Evolutionary conservation across 2,888 invertebrate species (phyloP).

Genomic region (Brachyptera putata): DNA sequence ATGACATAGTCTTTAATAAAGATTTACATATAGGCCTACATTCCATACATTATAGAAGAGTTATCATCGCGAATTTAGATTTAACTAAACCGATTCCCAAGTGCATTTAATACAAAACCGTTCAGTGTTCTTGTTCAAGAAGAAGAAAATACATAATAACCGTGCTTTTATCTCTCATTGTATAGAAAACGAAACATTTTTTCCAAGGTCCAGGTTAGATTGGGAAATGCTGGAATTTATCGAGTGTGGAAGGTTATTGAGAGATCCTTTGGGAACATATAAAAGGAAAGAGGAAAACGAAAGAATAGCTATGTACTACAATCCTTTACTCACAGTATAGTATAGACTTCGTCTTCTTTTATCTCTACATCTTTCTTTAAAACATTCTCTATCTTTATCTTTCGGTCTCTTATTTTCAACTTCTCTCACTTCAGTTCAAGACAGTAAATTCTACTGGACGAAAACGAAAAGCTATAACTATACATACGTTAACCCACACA

Average conservation of each 20-base stretch:
- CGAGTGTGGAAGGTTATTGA: constrained; percentile 22
- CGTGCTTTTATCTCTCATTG: too few species aligned
- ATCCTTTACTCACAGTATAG: constrained; percentile 22
- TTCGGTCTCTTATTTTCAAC: constrained; percentile 20
- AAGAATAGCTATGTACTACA: constrained; percentile 20
- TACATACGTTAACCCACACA: constrained; percentile 21
- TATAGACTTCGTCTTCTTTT: background rate
- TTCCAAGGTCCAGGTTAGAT: constrained; percentile 7
- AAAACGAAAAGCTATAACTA: constrained; percentile 24
- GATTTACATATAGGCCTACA: too few species aligned
- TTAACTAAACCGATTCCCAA: too few species aligned
- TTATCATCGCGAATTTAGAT: too few species aligned
- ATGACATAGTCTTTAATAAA: too few species aligned
- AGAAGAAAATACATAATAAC: too few species aligned
- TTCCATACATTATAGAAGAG: too few species aligned
- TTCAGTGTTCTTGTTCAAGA: too few species aligned
- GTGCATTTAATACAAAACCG: too few species aligned
- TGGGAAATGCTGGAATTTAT: constrained; percentile 14
- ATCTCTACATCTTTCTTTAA: background rate
- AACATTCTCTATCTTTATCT: background rate
- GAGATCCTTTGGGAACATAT: constrained; percentile 27
- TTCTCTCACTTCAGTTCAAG: constrained; percentile 3
- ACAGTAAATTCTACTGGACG: constrained; percentile 14
- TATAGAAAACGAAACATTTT: too few species aligned
- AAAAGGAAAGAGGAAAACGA: constrained; percentile 21